Evolutionary conservation across 2,888 invertebrate species (phyloP), one percentile per base, ranked within the genome.

Genomic region (Brenthis hecate): DNA sequence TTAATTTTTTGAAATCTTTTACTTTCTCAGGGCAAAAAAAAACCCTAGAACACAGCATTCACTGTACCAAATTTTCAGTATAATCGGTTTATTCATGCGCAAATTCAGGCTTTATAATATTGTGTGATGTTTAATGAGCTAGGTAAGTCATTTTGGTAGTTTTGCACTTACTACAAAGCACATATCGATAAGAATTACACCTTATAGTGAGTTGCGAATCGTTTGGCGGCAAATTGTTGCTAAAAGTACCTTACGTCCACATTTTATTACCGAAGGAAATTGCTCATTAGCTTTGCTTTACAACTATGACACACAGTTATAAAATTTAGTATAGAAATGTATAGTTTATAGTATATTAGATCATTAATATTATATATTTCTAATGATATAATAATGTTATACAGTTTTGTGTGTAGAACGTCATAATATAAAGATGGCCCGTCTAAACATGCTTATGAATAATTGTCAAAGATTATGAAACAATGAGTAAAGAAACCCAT

Each of bases 251-350:
- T 71, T 54, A 69, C 48, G 50, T 60, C 48, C 51, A 56, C 14
- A 23, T 72, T 74, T 74, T 73, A 75, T 68, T 68, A 70, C 60
- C 56, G 50, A 48, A 62, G 55, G 51, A 71, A 67, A 68, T 60
- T 67, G 57, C 58, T 66, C 60, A 71, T 66, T 69, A 65, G 64
- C 68, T 67, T 66, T 68, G 56, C 56, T 65, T 65, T 65, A 71
- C 48, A 72, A 64, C 64, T 60, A 56, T 66, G 63, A 65, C 66
- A 53, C 64, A 65, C 61, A 48, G 68, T 69, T 64, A 64, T 73
- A 70, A 72, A 69, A 69, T 72, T 71, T 64, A 72, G 56, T 32
- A 66, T 56, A 57, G 43, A 19, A 58, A 47, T 23, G 0, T 48
- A 6, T 4, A 13, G n/a, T 13, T 47, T 8, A 23, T 48, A 58